Evolutionary conservation across 2,797 vertebrate genomes (phyloP), one percentile per base, ranked within the genome.

Genomic region (Myioborus miniatus): DNA sequence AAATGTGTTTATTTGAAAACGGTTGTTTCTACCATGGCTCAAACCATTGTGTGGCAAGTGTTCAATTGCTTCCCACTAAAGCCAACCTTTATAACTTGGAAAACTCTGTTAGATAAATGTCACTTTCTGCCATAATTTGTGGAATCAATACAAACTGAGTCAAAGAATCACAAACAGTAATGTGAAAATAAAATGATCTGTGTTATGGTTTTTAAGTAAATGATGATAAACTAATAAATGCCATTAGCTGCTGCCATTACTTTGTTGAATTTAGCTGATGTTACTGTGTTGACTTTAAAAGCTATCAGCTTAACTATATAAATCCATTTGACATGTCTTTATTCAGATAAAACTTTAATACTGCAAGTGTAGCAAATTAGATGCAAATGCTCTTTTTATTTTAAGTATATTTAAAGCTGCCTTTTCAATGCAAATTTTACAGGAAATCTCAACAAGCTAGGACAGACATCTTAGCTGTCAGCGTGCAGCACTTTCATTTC

Each of bases 381-480:
- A 99, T 99, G 99, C 99, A 99, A 99, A 99, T 99, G 98, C 98
- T 98, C 98, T 99, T 99, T 99, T 99, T 98, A 98, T 99, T 99
- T 98, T 98, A 98, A 97, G 98, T 98, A 98, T 98, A 99, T 98
- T 98, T 99, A 98, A 98, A 98, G 98, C 99, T 98, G 97, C 98
- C 98, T 98, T 99, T 98, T 98, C 98, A 97, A 98, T 98, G 98
- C 97, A 98, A 97, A 98, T 98, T 98, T 98, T 98, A 98, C 98
- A 96, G 91, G 98, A 98, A 99, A 99, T 99, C 98, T 98, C 98
- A 98, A 96, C 97, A 94, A 97, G 97, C 96, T 89, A 96, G 97
- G 98, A 97, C 97, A 97, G 97, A 92, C 97, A 72, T 97, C 98
- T 98, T 97, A 97, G 97, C 98, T 98, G 98, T 98, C 98, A 98